Evolutionary conservation across 2,888 invertebrate species (phyloP), one percentile per base, ranked within the genome.

Genomic region (Cantharis rustica): DNA sequence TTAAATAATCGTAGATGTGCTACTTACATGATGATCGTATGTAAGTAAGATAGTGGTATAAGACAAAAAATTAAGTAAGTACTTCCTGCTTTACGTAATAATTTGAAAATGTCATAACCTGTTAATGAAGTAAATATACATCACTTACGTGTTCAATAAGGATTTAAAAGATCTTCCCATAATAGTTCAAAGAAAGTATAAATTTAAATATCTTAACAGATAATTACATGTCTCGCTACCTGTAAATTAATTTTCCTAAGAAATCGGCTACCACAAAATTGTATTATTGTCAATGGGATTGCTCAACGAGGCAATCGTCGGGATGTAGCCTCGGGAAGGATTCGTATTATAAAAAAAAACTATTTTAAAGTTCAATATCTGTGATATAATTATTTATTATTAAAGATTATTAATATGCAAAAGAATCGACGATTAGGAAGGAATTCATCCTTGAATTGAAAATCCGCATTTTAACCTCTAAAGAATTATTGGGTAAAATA

Each of bases 401-500:
- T 47, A 47, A 47, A 47, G n/a, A 47, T 47, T 47, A 47, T 47
- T 47, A 47, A 47, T 47, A n/a, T 47, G 47, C 47, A n/a, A 47
- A 47, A 47, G 47, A 9, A 66, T 9, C 64, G 23, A 66, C 64
- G n/a, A 66, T 62, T 26, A 62, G n/a, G 23, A 71, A 26, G 17
- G 63, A 69, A 73, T 61, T 31, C 75, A 79, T 76, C 79, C 79
- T 77, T 79, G 76, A 61, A 73, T 69, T 47, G 70, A 79, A 73
- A 80, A 81, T 81, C 80, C 81, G 80, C 81, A 82, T 82, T 80
- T 78, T 81, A 78, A 78, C 75, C 77, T 80, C 76, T 68, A 69
- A 73, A 73, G 69, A 70, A 76, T 79, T 66, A 71, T 72, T 61
- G 78, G 75, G 64, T 63, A 77, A 75, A 15, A 70, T 62, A 69